These are phyloP conservation scores for Chironomus striatipennis DNA, from an alignment of 1,140 invertebrate genomes.

Conservation along the genomic window DNA sequence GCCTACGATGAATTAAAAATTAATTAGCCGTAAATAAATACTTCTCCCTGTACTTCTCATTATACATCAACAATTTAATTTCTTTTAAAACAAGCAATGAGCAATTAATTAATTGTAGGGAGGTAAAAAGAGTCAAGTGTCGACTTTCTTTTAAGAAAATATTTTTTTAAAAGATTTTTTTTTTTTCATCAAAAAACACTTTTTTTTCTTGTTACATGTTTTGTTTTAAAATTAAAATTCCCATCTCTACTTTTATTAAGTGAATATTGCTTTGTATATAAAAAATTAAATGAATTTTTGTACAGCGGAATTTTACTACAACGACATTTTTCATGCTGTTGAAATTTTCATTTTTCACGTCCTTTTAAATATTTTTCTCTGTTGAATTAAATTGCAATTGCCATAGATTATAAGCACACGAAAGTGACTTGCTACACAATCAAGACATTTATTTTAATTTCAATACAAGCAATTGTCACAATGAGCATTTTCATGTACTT, in stretches of 20 bases:
- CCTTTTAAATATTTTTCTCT: background rate
- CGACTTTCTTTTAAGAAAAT: too few relatives aligned
- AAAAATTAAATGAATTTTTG: too few relatives aligned
- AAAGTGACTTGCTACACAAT: background rate
- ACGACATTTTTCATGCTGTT: too few relatives aligned
- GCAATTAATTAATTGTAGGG: background rate
- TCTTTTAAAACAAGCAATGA: background rate
- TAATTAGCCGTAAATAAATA: slow-evolving; percentile 24
- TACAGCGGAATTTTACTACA: too few relatives aligned
- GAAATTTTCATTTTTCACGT: background rate
- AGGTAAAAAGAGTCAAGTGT: background rate
- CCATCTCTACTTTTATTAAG: too few relatives aligned
- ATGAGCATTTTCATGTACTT: background rate
- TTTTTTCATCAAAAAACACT: too few relatives aligned
- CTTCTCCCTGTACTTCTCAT: background rate
- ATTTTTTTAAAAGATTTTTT: too few relatives aligned
- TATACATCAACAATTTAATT: slow-evolving; percentile 9
- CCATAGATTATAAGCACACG: background rate
- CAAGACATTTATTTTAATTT: slow-evolving; percentile 16
- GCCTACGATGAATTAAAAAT: slow-evolving; percentile 15
- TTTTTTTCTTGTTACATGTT: too few relatives aligned
- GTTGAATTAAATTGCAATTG: slow-evolving; percentile 4
- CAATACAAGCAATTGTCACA: slow-evolving; percentile 1
- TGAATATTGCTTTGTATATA: too few relatives aligned
- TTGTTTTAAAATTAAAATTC: too few relatives aligned